Conservation (phyloP, 2,113 vertebrate species). For the Nettapus auritus region DNA sequence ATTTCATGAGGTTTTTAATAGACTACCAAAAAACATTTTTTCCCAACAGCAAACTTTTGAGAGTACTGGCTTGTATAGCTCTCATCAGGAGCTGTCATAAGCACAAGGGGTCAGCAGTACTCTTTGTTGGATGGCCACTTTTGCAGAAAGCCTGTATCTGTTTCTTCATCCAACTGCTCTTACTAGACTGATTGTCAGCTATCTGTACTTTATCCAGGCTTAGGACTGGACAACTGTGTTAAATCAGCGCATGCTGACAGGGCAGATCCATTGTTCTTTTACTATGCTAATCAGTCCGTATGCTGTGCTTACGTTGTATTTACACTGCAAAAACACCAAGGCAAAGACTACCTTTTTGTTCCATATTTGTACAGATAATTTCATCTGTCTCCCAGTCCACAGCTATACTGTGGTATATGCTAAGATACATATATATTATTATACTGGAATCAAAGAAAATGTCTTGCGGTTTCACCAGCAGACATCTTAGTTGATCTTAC, state of each 20-base stretch:
- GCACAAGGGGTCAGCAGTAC: background rate
- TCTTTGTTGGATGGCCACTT: background rate
- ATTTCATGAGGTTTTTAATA: background rate
- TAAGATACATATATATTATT: background rate
- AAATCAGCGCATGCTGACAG: background rate
- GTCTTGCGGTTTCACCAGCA: background rate
- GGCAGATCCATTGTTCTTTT: background rate
- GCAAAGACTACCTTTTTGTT: background rate
- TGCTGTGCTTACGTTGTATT: background rate
- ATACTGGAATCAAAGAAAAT: background rate
- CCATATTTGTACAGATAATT: background rate
- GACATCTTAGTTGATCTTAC: background rate
- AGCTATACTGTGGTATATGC: background rate
- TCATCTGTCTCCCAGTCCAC: background rate
- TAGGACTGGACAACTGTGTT: background rate
- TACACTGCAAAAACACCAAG: background rate
- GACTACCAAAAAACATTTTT: background rate
- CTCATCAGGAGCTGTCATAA: background rate
- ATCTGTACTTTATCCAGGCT: background rate
- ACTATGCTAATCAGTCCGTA: background rate
- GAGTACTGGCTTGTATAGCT: background rate
- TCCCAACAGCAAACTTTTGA: background rate
- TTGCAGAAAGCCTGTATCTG: background rate
- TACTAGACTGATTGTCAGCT: background rate
- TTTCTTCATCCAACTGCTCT: background rate